phyloP scores from a whole-genome alignment of 2,888 invertebrate species.

The Dimorphilus gyrociliatus region DNA sequence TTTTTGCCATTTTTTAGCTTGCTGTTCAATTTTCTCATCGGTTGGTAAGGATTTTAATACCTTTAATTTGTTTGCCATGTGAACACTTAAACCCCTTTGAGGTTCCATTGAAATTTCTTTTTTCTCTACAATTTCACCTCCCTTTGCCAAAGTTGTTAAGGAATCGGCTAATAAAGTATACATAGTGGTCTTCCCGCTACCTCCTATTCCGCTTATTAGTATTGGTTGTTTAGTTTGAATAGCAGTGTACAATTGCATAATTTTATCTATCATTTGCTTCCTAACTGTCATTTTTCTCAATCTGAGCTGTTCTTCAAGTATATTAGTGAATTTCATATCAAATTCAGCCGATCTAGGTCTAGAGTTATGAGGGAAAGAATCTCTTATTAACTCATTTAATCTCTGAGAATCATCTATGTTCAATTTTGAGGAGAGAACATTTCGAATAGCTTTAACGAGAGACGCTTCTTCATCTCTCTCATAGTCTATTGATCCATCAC shows the following conservation, averaged over 20 bases:
- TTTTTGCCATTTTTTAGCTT: too few species aligned
- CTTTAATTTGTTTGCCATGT: too few species aligned
- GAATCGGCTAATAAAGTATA: conserved; percentile 21
- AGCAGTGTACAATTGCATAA: conserved; percentile 23
- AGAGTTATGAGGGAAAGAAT: conserved; percentile 23
- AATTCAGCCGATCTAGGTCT: conserved; percentile 11
- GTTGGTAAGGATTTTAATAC: too few species aligned
- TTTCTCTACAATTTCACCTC: too few species aligned
- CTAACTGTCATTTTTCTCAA: conserved; percentile 21
- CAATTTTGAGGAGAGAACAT: conserved; percentile 16
- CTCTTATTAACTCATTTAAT: conserved; percentile 16
- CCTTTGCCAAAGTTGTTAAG: conserved; percentile 17
- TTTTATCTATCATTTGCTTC: conserved; percentile 19
- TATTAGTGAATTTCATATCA: conserved; percentile 16
- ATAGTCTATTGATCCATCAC: neutral
- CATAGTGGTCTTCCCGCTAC: conserved; percentile 29
- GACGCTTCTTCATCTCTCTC: conserved; percentile 17
- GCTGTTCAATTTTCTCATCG: too few species aligned
- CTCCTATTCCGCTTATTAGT: conserved; percentile 24
- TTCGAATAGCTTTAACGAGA: conserved; percentile 19
- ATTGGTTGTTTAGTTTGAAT: conserved; percentile 20
- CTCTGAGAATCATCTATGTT: conserved; percentile 15
- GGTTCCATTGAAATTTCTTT: too few species aligned
- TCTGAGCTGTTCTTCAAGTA: conserved; percentile 24
- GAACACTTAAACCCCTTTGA: too few species aligned